Percentiles rank a stretch among this genome's conserved stretches.
These are phyloP conservation scores for Eulemur rufifrons DNA, from an alignment of 2,113 vertebrate genomes.

Conservation along the genomic window DNA sequence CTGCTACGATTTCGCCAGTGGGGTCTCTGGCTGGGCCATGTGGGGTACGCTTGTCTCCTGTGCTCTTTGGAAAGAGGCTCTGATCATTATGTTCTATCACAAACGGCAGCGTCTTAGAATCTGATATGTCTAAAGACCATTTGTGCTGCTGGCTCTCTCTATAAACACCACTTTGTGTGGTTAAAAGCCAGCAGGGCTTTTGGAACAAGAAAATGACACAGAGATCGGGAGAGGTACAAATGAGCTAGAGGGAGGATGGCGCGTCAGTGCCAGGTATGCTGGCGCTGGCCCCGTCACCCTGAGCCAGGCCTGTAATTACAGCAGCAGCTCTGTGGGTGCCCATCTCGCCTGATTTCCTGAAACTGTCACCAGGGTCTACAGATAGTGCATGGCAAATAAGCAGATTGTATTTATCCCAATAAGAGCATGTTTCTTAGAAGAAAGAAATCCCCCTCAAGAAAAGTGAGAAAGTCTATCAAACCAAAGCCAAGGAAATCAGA, in stretches of 20 bases:
- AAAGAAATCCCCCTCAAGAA: constrained; percentile 40
- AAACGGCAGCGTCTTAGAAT: background rate
- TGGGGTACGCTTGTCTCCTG: background rate
- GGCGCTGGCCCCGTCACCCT: background rate
- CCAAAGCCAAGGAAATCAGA: constrained; percentile 34
- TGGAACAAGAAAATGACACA: constrained; percentile 35
- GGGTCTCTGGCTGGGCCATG: background rate
- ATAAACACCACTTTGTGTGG: background rate
- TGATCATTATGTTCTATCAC: background rate
- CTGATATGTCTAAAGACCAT: constrained; percentile 1
- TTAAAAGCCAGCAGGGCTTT: constrained; percentile 26
- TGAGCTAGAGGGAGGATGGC: background rate
- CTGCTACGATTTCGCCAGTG: background rate
- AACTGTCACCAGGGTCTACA: constrained; percentile 35
- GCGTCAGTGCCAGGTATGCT: background rate
- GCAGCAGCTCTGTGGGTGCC: background rate
- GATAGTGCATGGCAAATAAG: background rate
- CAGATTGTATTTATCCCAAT: background rate
- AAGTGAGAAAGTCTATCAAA: background rate
- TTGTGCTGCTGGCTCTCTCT: background rate
- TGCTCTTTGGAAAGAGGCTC: constrained; percentile 10
- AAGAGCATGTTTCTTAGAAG: constrained; percentile 28
- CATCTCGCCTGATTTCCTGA: constrained; percentile 46
- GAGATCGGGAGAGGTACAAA: background rate
- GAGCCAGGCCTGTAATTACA: constrained; percentile 45